Base-by-base conservation (phyloP, 2,113 vertebrate species). In the Xiphorhynchus elegans region DNA sequence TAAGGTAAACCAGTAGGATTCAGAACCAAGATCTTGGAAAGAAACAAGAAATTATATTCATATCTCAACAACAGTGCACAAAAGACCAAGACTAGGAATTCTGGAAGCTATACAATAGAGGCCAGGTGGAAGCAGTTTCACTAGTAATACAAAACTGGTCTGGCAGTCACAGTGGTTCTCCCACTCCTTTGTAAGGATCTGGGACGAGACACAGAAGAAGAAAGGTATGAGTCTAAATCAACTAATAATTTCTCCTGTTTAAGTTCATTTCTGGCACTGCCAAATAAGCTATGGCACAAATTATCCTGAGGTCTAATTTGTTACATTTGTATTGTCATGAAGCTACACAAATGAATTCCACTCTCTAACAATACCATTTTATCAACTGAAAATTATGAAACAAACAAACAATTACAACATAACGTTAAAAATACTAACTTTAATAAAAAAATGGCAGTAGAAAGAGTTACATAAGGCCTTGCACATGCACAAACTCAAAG, bases 41-140 rank as follows among this genome's bases (percentile, higher is more conserved):
- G 80, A 89, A 93, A 82, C 5, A 73, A 67, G 63, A 88, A 76
- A 67, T 84, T 42, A 42, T 40, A 91, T n/a, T 78, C 29, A 14
- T 50, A 93, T n/a, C 63, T 96, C 68, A 95, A 74, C 60, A 81
- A 77, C 72, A 95, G 73, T 26, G 46, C 21, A 87, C 0, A 0
- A n/a, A 95, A 91, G 42, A 66, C 44, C 47, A 88, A 70, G 35
- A 87, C 46, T 31, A 35, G 77, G 24, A 93, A 84, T 77, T 76
- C 56, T 63, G 56, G 42, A 88, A 86, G 60, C 24, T 67, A 23
- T 17, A 23, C 24, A 83, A 80, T 20, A 93, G 75, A 93, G 90
- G 75, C 39, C 68, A 96, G 82, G 59, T 94, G 72, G 84, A 93
- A 91, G 86, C 73, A 83, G 69, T 82, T 92, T 78, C 52, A 89